phyloP scores from a whole-genome alignment of 2,113 vertebrate species.

The Colius striatus region DNA sequence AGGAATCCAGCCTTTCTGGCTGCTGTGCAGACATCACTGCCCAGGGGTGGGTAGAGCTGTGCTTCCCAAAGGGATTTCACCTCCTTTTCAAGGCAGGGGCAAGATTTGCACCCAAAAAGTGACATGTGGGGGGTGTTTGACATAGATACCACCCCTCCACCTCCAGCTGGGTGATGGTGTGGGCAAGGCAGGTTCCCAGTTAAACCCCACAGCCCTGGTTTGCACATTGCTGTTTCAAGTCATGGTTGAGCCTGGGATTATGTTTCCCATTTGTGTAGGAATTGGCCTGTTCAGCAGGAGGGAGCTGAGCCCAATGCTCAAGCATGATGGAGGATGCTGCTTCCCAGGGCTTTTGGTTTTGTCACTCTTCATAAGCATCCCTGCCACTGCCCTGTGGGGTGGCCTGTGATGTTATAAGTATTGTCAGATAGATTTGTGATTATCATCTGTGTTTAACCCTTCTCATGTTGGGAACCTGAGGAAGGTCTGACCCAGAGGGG shows the following conservation, averaged over 20 bases:
- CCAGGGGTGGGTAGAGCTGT: neutral
- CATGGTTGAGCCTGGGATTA: neutral
- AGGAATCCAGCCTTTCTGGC: neutral
- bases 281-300: neutral
- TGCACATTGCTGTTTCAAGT: neutral
- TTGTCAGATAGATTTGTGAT: conserved; percentile 9
- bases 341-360: neutral
- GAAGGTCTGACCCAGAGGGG: neutral
- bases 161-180: fast-evolving
- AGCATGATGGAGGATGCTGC: neutral
- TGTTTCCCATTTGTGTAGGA: neutral
- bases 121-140: fast-evolving
- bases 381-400: neutral
- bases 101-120: neutral
- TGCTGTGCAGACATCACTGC: neutral
- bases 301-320: neutral
- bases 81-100: neutral
- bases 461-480: neutral
- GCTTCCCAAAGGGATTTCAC: neutral
- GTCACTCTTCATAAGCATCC: neutral
- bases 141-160: neutral
- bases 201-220: neutral
- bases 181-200: neutral
- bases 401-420: neutral
- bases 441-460: conserved; percentile 34